Base-by-base conservation (phyloP, 1,140 invertebrate genomes). In the Trichonephila clavipes region DNA sequence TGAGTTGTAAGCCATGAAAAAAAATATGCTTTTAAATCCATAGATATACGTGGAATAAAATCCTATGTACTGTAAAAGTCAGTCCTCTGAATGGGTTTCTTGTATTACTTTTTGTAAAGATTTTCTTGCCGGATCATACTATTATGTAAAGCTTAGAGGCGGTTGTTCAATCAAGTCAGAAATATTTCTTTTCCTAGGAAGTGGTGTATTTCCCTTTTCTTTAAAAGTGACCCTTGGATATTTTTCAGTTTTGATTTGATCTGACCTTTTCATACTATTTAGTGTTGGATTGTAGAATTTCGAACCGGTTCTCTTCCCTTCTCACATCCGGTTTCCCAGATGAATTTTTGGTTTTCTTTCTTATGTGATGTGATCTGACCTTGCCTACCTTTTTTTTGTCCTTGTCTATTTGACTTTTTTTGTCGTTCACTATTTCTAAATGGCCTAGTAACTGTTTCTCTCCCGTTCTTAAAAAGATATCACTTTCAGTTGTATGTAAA, bases 281-380 rank as follows among this genome's bases (percentile, higher is more conserved):
- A 92, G 24, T 85, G 81, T 58, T 85, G 40, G 72, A 77, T 44
- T 66, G 59, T 88, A 58, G 8, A 64, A 69, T 69, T 66, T 44
- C 12, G 81, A 92, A 92, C 90, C 61, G 90, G 90, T 92, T 92
- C 58, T 58, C 10, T 18, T 64, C 40, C 21, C 58, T 58, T 24
- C n/a, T 64, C 40, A 44, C 82, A 92, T 92, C 90, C 90, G 77
- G 90, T 92, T 92, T 90, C 89, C 18, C 72, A 90, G 89, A 90
- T 90, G 89, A 62, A 28, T 19, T 19, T 59, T 90, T 28, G 44
- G 59, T 90, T 82, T 62, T 90, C 58, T 82, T 90, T 62, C 77
- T 72, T 19, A 82, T 82, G 16, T 28, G 72, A 90, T 90, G 89
- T 59, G 72, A 82, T 62, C 24, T 90, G 89, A 90, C 89, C 89